Conservation (phyloP, 2,888 invertebrate genomes). For the Abscondita cerata region DNA sequence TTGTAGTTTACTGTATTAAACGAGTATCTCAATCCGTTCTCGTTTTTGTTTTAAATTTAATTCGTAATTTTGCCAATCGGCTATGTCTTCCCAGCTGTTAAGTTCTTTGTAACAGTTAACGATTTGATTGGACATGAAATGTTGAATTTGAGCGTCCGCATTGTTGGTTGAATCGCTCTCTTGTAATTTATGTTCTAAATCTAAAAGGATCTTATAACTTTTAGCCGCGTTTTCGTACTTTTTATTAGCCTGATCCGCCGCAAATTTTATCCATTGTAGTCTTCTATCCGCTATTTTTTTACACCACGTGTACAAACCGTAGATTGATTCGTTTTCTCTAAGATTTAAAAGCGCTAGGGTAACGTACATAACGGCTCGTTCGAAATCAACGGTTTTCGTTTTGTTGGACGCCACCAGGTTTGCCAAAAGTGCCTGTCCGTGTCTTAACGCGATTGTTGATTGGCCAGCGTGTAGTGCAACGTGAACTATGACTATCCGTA, state of each 20-base stretch:
- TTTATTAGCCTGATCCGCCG: conserved; percentile 84
- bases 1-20: conserved; percentile 63
- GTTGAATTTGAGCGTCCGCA: conserved; percentile 47
- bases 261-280: conserved; percentile 82
- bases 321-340: conserved; percentile 82
- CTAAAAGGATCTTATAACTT: conserved; percentile 66
- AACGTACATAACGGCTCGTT: conserved; percentile 73
- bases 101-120: conserved; percentile 75
- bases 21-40: conserved; percentile 55
- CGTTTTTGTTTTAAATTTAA: conserved; percentile 39
- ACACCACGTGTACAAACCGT: conserved; percentile 84
- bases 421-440: conserved; percentile 76
- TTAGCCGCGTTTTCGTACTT: conserved; percentile 79
- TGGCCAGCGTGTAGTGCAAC: conserved; percentile 86
- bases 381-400: conserved; percentile 73
- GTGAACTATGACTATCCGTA: conserved; percentile 83
- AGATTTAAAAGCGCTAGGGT: conserved; percentile 80
- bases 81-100: conserved; percentile 74
- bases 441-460: conserved; percentile 82
- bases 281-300: conserved; percentile 72
- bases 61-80: conserved; percentile 62
- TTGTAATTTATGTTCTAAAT: no score
- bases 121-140: conserved; percentile 68
- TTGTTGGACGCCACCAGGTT: conserved; percentile 65
- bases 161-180: conserved; percentile 38